Conservation (phyloP, 2,113 vertebrate species). For the Hippoglossus stenolepis region DNA sequence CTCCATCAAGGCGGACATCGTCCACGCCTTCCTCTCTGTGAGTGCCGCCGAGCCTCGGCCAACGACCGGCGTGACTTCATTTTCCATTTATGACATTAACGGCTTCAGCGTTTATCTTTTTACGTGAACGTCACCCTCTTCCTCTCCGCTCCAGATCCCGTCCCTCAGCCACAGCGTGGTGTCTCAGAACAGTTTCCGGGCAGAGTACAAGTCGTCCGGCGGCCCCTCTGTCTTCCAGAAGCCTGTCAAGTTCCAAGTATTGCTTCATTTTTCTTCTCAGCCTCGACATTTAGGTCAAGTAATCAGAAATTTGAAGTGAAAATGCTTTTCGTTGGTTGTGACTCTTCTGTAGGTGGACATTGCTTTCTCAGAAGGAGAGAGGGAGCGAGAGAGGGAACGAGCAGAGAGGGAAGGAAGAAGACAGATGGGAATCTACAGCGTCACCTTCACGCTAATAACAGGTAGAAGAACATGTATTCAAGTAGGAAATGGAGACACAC, state of each 20-base stretch:
- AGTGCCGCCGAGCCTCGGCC: slow-evolving; percentile 46
- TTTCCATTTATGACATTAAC: background rate
- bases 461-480: slow-evolving; percentile 68
- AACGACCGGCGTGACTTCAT: background rate
- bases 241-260: slow-evolving; percentile 90
- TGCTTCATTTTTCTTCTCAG: background rate
- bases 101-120: background rate
- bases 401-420: slow-evolving; percentile 83
- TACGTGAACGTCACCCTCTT: background rate
- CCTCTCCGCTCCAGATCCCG: slow-evolving; percentile 83
- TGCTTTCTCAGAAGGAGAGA: slow-evolving; percentile 87
- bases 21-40: slow-evolving; percentile 93
- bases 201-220: slow-evolving; percentile 90
- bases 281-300: background rate
- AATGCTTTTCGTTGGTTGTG: background rate
- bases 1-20: slow-evolving; percentile 95
- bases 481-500: too few relatives aligned
- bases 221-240: slow-evolving; percentile 95
- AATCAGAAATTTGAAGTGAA: background rate
- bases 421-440: slow-evolving; percentile 89
- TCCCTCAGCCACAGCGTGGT: slow-evolving; percentile 94
- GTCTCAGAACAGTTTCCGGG: slow-evolving; percentile 94
- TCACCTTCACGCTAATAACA: slow-evolving; percentile 91
- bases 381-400: slow-evolving; percentile 83
- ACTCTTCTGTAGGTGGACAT: slow-evolving; percentile 85